These are phyloP conservation scores for Corythornis vintsioides DNA, from an alignment of 2,113 vertebrate species.

Conservation along the genomic window DNA sequence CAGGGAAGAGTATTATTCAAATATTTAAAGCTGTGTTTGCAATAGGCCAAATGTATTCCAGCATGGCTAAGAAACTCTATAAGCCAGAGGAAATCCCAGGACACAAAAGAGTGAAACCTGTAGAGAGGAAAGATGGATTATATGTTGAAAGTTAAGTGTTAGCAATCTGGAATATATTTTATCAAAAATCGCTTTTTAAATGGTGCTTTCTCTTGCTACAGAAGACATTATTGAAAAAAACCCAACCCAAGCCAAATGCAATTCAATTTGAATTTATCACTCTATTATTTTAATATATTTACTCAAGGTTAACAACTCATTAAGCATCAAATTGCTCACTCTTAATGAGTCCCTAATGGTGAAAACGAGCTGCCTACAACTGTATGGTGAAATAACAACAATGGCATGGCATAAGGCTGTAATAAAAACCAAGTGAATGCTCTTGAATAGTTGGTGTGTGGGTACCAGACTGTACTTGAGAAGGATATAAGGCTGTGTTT, in stretches of 20 bases:
- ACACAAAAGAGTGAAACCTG: not conserved
- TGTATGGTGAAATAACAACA: conserved; percentile 71
- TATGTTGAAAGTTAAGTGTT: conserved; percentile 53
- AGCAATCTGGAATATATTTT: conserved; percentile 58
- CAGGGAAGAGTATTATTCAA: not conserved
- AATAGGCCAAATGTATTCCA: not conserved
- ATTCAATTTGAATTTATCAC: conserved; percentile 75
- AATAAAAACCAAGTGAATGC: conserved; percentile 71
- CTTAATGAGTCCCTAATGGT: conserved; percentile 74
- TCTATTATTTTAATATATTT: conserved; percentile 82
- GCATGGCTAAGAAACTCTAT: not conserved
- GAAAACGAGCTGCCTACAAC: conserved; percentile 70
- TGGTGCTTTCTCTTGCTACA: conserved; percentile 59
- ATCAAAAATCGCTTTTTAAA: conserved; percentile 72
- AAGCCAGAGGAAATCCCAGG: not conserved
- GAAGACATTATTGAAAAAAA: conserved; percentile 61
- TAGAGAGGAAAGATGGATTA: conserved; percentile 21
- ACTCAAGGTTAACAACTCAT: conserved; percentile 79
- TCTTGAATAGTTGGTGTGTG: conserved; percentile 23
- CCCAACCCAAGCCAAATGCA: not conserved
- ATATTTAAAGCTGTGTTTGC: not conserved
- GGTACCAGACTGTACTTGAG: conserved; percentile 23
- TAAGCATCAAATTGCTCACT: conserved; percentile 77
- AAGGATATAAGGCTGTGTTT: not conserved
- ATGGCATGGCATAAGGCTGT: conserved; percentile 29